phyloP scores from a whole-genome alignment of 2,113 vertebrate genomes.

The Vulpes lagopus region DNA sequence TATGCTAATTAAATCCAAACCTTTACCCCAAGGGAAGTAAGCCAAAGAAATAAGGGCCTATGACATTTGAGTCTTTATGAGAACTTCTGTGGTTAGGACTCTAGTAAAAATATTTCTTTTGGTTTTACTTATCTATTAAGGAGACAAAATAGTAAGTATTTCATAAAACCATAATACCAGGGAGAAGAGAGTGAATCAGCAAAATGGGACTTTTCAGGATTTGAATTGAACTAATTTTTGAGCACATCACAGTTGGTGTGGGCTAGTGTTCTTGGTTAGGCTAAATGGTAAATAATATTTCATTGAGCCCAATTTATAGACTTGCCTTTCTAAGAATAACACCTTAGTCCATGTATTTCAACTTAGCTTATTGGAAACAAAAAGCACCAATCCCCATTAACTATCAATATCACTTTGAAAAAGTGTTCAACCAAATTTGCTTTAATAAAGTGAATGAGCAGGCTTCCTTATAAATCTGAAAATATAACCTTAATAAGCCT shows the following conservation, averaged over 20 bases:
- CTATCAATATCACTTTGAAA: conserved; percentile 26
- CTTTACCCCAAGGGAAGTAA: conserved; percentile 19
- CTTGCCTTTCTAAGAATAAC: neutral
- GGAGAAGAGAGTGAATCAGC: neutral
- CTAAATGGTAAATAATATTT: neutral
- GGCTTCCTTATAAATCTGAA: neutral
- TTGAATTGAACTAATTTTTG: conserved; percentile 1
- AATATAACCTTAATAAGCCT: neutral
- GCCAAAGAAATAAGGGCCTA: neutral
- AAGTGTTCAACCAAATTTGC: neutral
- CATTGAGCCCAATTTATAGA: neutral
- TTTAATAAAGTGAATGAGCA: neutral
- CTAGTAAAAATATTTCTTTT: neutral
- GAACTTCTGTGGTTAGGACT: neutral
- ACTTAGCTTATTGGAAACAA: neutral
- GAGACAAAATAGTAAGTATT: conserved; percentile 11
- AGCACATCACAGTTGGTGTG: neutral
- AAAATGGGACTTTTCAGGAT: neutral
- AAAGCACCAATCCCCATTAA: neutral
- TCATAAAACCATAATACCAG: neutral
- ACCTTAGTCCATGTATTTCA: neutral
- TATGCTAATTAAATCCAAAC: conserved; percentile 24
- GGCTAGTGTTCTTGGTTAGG: neutral
- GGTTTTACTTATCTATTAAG: conserved; percentile 20
- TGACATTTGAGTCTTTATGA: neutral